phyloP scores from a whole-genome alignment of 2,113 vertebrate species.

The Prinia subflava region DNA sequence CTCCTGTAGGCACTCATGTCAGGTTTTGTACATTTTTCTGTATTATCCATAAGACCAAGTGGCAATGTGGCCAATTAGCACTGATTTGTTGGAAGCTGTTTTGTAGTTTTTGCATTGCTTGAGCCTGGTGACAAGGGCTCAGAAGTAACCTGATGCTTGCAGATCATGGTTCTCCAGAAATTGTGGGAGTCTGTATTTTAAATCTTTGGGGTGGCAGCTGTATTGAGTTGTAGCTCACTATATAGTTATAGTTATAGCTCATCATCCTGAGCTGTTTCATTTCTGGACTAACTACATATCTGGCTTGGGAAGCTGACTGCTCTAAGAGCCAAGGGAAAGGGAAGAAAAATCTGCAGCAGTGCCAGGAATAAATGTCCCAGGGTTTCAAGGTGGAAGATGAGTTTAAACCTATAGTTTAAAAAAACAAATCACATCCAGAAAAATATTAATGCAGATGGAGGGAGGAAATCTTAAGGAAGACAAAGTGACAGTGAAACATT shows the following conservation, averaged over 20 bases:
- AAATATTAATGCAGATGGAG: conserved; percentile 68
- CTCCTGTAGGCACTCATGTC: conserved; percentile 22
- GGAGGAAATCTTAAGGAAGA: conserved; percentile 60
- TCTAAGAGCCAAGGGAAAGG: not conserved
- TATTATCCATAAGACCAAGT: conserved; percentile 20
- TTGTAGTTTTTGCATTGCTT: not conserved
- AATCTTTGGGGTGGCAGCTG: not conserved
- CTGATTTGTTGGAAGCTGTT: not conserved
- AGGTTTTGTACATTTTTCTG: conserved; percentile 37
- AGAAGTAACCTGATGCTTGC: not conserved
- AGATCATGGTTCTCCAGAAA: not conserved
- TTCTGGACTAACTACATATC: not conserved
- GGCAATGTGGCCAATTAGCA: conserved; percentile 23
- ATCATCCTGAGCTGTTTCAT: not conserved
- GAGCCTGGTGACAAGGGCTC: not conserved
- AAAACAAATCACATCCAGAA: conserved; percentile 64
- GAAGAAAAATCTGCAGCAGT: conserved; percentile 18
- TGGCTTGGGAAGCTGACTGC: not conserved
- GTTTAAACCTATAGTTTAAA: conserved; percentile 59
- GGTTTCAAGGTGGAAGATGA: conserved; percentile 48
- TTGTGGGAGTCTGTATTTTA: not conserved
- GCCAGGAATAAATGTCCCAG: conserved; percentile 57
- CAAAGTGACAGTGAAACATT: conserved; percentile 70
- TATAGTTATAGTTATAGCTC: not conserved
- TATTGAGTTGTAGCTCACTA: fast-evolving